Evolutionary conservation across 2,888 invertebrate genomes (phyloP), one percentile per base, ranked within the genome.

Genomic region (Drosophila mettleri): DNA sequence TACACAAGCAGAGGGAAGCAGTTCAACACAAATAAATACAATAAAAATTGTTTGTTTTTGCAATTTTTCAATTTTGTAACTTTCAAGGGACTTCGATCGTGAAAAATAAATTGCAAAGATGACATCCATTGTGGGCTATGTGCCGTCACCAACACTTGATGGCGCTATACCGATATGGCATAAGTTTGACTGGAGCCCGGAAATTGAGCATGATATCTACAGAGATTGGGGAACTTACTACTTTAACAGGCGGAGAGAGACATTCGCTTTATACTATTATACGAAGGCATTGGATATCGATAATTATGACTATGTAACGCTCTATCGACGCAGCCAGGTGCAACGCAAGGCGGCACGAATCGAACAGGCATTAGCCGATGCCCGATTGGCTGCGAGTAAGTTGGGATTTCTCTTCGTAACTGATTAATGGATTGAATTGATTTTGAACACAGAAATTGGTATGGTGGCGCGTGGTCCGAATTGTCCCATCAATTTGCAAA

Each of bases 181-280:
- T 18, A 85, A 80, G 22, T 75, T 91, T 8, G 87, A 87, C 12
- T 89, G 90, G 83, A 74, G 71, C 12, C 75, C 78, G 0, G 89
- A 91, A 39, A 79, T 89, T 3, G 81, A 89, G n/a, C 91, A 90
- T 64, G 59, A 86, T n/a, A 89, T 92, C 16, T 92, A 90, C 16
- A 80, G 89, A 6, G 91, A 91, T 31, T 91, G 91, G 91, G 91
- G 91, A 3, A 72, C 82, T 0, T 91, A 90, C 59, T 92, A 90
- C 46, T 90, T 88, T 0, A 84, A 78, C 18, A 86, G 89, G 8
- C 90, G 91, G 5, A 79, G 90, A 22, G 77, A 90, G 62, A 89
- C 89, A 33, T 81, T 87, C 14, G 92, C 91, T 0, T 60, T 89
- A 6, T 66, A 89, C n/a, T 92, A 92, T 41, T 91, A 87, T 38